Base-by-base conservation (phyloP, 2,113 vertebrate genomes). In the Epinephelus moara region DNA sequence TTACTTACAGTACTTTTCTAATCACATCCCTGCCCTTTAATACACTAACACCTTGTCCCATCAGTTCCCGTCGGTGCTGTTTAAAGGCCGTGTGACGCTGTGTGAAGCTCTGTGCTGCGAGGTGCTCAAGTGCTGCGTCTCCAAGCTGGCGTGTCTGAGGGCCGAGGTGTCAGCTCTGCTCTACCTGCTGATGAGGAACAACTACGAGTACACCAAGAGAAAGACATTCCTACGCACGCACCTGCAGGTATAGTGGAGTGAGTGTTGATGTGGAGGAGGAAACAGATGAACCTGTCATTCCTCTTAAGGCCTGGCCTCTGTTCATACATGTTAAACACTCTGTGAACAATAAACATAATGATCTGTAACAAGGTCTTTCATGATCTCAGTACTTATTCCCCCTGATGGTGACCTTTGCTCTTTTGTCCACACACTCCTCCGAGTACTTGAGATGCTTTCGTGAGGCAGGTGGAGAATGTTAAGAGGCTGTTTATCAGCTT, bases 141-240 rank as follows among this genome's bases (percentile, higher is more conserved):
- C 98, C 21, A 99, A 98, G 91, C 94, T 99, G 89, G 95, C 93
- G 5, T 96, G 95, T 9, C 97, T 97, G 0, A 94, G 98, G 70
- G 97, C 96, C 0, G 98, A 99, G 90, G 97, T 98, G 0, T 97
- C 98, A 0, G 97, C 97, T n/a, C 96, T 99, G 86, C 95, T 99
- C 25, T 99, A 99, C 87, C 96, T 99, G 78, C 95, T 99, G 70
- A 99, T 99, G 98, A 97, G 96, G 78, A 98, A 97, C 90, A 99
- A 99, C 93, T 99, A 98, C 66, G 98, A 99, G 75, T 99, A 96
- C 94, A 99, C 98, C 80, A 99, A 98, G 93, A 97, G 96, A 86
- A 97, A 96, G 91, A 98, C 96, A 0, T 99, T 99, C 91, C 90
- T 99, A 67, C 97, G 98, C 80, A 99, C 97, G 0, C 98, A 99